A percentile compares a stretch with the other conserved stretches of the same genome.
These are phyloP conservation scores for Drosophila rellima DNA, from an alignment of 2,888 invertebrate genomes.

Conservation along the genomic window DNA sequence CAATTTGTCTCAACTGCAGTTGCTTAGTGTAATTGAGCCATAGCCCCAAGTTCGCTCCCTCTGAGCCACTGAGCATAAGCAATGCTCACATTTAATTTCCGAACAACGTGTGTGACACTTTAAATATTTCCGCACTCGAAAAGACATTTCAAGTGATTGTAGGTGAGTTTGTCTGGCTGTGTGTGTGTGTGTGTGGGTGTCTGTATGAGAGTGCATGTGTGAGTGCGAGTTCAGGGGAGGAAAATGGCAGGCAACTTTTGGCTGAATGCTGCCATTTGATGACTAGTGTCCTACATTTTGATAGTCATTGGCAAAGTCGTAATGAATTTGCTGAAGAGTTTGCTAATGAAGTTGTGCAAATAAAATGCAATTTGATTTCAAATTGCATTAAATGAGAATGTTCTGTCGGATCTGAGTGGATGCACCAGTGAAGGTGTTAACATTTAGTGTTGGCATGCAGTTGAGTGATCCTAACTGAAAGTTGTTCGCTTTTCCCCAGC, in stretches of 20 bases:
- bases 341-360: constrained; percentile 76
- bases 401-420: constrained; percentile 26
- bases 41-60: constrained; percentile 22
- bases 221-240: background rate
- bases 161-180: constrained; percentile 26
- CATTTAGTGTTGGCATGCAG: constrained; percentile 21
- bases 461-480: constrained; percentile 38
- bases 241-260: constrained; percentile 42
- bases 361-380: constrained; percentile 74
- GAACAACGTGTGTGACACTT: constrained; percentile 75
- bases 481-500: constrained; percentile 31
- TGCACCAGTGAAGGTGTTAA: constrained; percentile 37
- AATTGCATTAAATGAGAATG: constrained; percentile 72
- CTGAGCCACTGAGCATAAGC: constrained; percentile 54
- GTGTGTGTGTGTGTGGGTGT: constrained; percentile 25
- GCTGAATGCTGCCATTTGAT: constrained; percentile 50
- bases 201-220: constrained; percentile 21
- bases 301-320: constrained; percentile 71
- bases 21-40: constrained; percentile 32
- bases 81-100: constrained; percentile 77
- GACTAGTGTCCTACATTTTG: constrained; percentile 74
- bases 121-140: constrained; percentile 81
- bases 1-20: background rate
- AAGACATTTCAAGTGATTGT: constrained; percentile 54
- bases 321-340: constrained; percentile 76